A percentile compares a stretch with the other conserved stretches of the same genome.
phyloP scores from a whole-genome alignment of 2,797 vertebrate species.

The Sphenopsis melanotis region DNA sequence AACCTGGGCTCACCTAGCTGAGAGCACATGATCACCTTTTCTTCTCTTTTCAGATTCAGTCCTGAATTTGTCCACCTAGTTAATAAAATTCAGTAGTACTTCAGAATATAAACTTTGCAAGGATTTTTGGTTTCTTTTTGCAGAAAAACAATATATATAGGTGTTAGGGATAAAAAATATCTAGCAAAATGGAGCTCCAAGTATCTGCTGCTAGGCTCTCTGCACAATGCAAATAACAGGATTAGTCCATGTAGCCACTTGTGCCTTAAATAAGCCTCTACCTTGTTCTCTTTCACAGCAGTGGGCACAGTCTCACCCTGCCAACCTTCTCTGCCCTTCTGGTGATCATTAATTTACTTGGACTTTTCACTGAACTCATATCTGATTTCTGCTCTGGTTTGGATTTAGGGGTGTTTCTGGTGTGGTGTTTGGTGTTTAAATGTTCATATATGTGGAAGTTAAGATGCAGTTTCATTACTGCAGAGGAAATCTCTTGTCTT shows the following conservation, averaged over 20 bases:
- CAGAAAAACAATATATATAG: background rate
- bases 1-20: background rate
- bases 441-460: background rate
- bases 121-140: background rate
- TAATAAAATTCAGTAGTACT: background rate
- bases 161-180: background rate
- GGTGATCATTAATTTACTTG: background rate
- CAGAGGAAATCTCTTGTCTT: background rate
- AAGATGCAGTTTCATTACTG: background rate
- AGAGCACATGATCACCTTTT: background rate
- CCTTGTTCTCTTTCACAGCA: background rate
- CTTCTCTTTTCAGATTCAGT: background rate
- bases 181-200: background rate
- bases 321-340: background rate
- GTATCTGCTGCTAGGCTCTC: background rate
- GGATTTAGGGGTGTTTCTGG: background rate
- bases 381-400: background rate
- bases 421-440: accelerated
- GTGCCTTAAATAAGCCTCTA: background rate
- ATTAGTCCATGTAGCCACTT: background rate
- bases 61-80: background rate
- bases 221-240: background rate
- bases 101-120: background rate
- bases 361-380: background rate
- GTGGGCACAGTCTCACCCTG: background rate